Evolutionary conservation across 2,888 invertebrate species (phyloP), one percentile per base, ranked within the genome.

Genomic region (Limnephilus marmoratus): DNA sequence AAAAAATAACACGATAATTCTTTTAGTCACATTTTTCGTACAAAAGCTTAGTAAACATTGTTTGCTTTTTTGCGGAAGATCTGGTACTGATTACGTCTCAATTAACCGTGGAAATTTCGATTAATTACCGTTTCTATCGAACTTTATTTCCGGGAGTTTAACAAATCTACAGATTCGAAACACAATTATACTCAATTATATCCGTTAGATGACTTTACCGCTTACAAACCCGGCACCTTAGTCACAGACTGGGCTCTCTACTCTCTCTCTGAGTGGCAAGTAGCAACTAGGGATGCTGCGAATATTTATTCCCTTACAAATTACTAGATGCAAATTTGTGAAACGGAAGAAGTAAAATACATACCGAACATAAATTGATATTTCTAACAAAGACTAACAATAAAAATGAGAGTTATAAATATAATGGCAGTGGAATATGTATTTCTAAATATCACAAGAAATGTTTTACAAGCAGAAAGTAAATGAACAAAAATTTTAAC

Each of bases 91-190:
- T 68, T 68, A 24, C n/a, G n/a, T 68, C 68, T 68, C 24, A 68
- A 68, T 68, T 68, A 68, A 24, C 24, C 68, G 68, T 68, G 9
- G 68, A 68, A n/a, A 68, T 68, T 68, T 68, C 68, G 68, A 68
- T 68, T 68, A 53, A 68, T 68, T 68, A 68, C n/a, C 68, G 68
- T 68, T 68, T 68, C 68, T 68, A 24, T 68, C 9, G 68, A 68
- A n/a, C 24, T 68, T 24, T 68, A n/a, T n/a, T 86, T 86, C 86
- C 86, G 88, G 34, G 11, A 89, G 80, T 80, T 89, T 24, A 37
- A 80, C 18, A 41, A 34, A 29, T 80, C n/a, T 37, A 24, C 24
- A 89, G 88, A 31, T 89, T 68, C 18, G 31, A 31, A 24, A 41
- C 37, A n/a, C 68, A 13, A n/a, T n/a, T n/a, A 15, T 81, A 41